phyloP scores from a whole-genome alignment of 2,797 vertebrate species.

The Parauchenoglanis ngamensis region DNA sequence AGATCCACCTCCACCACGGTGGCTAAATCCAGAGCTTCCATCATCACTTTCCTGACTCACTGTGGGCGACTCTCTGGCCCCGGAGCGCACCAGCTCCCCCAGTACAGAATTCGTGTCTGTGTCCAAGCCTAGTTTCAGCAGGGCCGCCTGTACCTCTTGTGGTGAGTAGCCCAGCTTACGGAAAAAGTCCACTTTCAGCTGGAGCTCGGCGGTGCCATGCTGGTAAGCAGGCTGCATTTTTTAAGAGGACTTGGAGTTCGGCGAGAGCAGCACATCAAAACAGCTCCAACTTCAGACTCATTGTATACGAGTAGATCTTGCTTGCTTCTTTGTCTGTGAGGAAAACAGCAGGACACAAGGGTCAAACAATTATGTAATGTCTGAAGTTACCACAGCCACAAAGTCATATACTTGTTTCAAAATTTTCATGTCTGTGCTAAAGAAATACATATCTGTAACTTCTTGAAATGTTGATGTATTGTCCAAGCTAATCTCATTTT shows the following conservation, averaged over 20 bases:
- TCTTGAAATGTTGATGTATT: neutral
- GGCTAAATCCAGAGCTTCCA: constrained; percentile 61
- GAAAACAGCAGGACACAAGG: constrained; percentile 9
- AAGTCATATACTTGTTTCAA: neutral
- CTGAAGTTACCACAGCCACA: neutral
- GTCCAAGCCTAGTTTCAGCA: constrained; percentile 82
- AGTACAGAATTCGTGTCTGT: constrained; percentile 90
- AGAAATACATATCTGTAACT: too few species aligned
- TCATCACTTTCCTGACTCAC: constrained; percentile 57
- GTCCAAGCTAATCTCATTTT: neutral
- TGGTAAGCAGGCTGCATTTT: constrained; percentile 63
- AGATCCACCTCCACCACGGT: constrained; percentile 67
- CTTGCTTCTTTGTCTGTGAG: neutral
- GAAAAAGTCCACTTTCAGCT: constrained; percentile 87
- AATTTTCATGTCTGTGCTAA: neutral
- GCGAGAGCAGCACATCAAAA: constrained; percentile 1
- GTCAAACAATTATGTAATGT: neutral
- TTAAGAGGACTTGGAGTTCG: constrained; percentile 28
- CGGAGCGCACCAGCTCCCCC: constrained; percentile 85
- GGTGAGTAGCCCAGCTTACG: constrained; percentile 90
- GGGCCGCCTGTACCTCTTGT: constrained; percentile 77
- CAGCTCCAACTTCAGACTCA: neutral
- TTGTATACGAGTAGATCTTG: neutral
- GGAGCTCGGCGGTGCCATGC: constrained; percentile 69
- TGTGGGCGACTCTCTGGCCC: constrained; percentile 56